phyloP scores from a whole-genome alignment of 2,113 vertebrate genomes.

The Donacobius atricapilla region DNA sequence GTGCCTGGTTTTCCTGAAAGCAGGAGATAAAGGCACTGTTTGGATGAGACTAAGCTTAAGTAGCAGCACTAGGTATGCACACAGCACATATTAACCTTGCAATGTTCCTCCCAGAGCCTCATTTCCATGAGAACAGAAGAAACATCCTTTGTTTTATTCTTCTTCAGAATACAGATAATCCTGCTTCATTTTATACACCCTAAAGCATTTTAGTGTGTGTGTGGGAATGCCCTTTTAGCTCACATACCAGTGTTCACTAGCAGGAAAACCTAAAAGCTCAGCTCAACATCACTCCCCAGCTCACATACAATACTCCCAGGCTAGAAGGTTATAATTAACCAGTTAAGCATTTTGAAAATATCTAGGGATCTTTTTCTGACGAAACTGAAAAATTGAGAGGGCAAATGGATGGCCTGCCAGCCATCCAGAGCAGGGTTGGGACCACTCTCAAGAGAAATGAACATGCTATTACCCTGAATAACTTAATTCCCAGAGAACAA shows the following conservation, averaged over 20 bases:
- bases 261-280: not conserved
- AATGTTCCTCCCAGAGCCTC: not conserved
- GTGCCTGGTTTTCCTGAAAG: not conserved
- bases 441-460: not conserved
- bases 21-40: not conserved
- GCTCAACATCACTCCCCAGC: not conserved
- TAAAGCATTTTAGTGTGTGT: not conserved
- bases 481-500: not conserved
- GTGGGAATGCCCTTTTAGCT: not conserved
- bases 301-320: not conserved
- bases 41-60: not conserved
- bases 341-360: not conserved
- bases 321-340: not conserved
- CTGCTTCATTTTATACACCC: not conserved
- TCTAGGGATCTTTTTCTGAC: not conserved
- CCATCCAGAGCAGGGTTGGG: not conserved
- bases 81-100: not conserved
- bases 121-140: not conserved
- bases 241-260: not conserved
- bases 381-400: not conserved
- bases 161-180: not conserved
- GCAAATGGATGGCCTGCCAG: not conserved
- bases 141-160: not conserved
- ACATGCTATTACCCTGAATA: not conserved
- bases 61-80: not conserved